Conservation (phyloP, 2,113 vertebrate species). For the Rhinolophus sinicus region DNA sequence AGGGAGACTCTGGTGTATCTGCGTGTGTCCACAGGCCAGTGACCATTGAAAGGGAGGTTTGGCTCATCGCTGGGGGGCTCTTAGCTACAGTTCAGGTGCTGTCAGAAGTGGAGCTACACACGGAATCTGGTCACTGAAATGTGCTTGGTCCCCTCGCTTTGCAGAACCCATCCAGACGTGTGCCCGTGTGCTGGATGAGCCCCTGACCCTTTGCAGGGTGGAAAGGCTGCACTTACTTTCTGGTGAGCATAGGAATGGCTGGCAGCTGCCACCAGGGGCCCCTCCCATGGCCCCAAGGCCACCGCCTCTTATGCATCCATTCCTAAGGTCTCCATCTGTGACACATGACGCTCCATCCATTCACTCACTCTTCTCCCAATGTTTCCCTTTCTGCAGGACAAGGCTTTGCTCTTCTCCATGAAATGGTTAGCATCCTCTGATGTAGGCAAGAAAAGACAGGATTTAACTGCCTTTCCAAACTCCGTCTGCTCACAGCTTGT, state of each 20-base stretch:
- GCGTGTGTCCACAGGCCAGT: background rate
- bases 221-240: background rate
- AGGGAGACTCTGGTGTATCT: background rate
- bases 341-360: accelerated
- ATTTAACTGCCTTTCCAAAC: background rate
- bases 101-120: background rate
- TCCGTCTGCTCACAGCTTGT: background rate
- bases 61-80: background rate
- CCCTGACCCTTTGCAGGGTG: too few relatives aligned
- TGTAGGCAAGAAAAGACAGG: background rate
- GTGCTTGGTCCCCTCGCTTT: background rate
- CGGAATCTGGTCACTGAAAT: too few relatives aligned
- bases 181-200: accelerated
- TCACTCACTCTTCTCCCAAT: accelerated
- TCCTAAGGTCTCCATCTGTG: background rate
- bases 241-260: accelerated
- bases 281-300: background rate
- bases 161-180: background rate
- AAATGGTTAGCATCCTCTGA: background rate
- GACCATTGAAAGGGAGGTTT: background rate
- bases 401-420: background rate
- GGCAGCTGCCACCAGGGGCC: background rate
- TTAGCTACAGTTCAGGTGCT: background rate
- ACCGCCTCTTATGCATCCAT: background rate
- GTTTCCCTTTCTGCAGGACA: background rate